Conservation (phyloP, 2,888 invertebrate genomes). For the Ochropacha duplaris region DNA sequence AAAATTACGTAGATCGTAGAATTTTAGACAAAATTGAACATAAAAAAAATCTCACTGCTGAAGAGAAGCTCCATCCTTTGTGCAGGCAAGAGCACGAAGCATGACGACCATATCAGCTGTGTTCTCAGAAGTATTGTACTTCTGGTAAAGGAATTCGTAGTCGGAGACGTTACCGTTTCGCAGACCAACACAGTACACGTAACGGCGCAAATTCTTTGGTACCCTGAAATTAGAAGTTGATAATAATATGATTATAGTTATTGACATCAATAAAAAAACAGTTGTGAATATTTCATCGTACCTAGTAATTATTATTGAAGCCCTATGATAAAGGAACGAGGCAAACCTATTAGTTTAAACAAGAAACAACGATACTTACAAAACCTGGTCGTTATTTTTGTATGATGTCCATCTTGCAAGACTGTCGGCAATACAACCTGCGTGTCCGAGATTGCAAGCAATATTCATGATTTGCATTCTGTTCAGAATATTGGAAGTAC, state of each 20-base stretch:
- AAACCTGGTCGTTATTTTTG: constrained; percentile 28
- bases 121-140: constrained; percentile 83
- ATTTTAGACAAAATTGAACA: neutral
- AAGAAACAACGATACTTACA: constrained; percentile 38
- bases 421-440: constrained; percentile 80
- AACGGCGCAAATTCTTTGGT: constrained; percentile 82
- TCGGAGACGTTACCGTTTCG: constrained; percentile 81
- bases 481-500: constrained; percentile 82
- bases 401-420: constrained; percentile 56
- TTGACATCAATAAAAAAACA: no score
- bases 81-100: constrained; percentile 76
- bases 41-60: constrained; percentile 46
- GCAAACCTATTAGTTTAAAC: no score
- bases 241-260: constrained; percentile 2
- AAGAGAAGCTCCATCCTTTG: constrained; percentile 46
- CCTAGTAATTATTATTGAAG: no score
- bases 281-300: no score
- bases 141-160: constrained; percentile 84
- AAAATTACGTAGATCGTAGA: no score
- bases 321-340: no score
- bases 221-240: constrained; percentile 58
- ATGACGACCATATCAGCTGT: constrained; percentile 83
- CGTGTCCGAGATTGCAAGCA: constrained; percentile 85
- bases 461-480: constrained; percentile 83
- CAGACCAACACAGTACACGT: constrained; percentile 86